Conservation (phyloP, 2,888 invertebrate genomes). For the Agrenia bidenticulata region DNA sequence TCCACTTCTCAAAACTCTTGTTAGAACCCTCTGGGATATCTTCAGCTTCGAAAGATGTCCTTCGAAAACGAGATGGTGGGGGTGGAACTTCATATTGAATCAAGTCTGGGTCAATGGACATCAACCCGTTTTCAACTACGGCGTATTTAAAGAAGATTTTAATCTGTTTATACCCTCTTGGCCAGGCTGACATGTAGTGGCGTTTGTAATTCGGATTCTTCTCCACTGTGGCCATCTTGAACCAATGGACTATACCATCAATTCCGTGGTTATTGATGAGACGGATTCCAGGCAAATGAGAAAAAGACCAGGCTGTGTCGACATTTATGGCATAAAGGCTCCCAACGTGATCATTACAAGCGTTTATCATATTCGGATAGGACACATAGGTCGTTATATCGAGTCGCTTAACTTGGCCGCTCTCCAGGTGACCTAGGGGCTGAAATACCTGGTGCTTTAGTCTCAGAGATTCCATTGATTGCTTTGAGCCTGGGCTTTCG, state of each 20-base stretch:
- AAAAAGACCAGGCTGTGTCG: neutral
- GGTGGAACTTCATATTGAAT: neutral
- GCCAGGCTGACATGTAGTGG: slow-evolving; percentile 20
- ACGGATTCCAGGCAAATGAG: neutral
- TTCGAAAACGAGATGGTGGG: no score
- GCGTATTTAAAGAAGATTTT: slow-evolving; percentile 17
- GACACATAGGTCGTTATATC: slow-evolving; percentile 20
- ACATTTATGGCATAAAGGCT: slow-evolving; percentile 20
- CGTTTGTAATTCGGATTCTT: neutral
- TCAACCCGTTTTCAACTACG: slow-evolving; percentile 10
- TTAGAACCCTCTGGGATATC: neutral
- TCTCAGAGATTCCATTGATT: slow-evolving; percentile 5
- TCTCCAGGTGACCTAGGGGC: no score
- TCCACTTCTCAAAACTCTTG: neutral
- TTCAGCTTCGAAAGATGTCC: slow-evolving; percentile 8
- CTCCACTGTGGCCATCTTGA: neutral
- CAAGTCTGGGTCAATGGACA: slow-evolving; percentile 1
- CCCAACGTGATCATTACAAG: slow-evolving; percentile 19
- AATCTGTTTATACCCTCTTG: slow-evolving; percentile 2
- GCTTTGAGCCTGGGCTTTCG: slow-evolving; percentile 20
- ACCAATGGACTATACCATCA: slow-evolving; percentile 18
- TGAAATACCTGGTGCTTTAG: neutral
- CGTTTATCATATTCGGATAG: slow-evolving; percentile 17
- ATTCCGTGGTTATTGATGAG: slow-evolving; percentile 6
- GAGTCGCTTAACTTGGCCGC: slow-evolving; percentile 5